phyloP scores from a whole-genome alignment of 2,888 invertebrate genomes.

The Sericinus montela region DNA sequence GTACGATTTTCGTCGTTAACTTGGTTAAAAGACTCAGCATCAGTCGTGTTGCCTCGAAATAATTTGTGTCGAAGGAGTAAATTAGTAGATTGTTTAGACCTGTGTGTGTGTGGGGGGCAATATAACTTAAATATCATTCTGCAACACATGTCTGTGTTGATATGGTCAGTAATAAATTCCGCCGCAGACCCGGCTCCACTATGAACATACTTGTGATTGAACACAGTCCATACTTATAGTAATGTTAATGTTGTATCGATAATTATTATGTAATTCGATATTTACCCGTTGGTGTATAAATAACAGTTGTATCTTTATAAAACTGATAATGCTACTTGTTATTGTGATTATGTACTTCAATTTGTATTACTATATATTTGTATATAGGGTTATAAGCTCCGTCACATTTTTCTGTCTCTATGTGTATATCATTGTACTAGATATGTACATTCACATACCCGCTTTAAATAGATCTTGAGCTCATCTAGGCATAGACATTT shows the following conservation, averaged over 20 bases:
- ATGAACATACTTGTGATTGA: background rate
- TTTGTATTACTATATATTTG: constrained; percentile 24
- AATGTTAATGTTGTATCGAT: constrained; percentile 4
- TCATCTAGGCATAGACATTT: constrained; percentile 64
- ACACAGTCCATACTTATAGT: constrained; percentile 16
- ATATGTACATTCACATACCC: constrained; percentile 19
- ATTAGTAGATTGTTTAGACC: too few species aligned
- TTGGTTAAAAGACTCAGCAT: too few species aligned
- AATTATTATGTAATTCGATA: constrained; percentile 7
- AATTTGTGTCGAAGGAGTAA: too few species aligned
- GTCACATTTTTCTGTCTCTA: constrained; percentile 30
- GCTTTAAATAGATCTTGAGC: constrained; percentile 41
- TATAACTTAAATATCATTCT: too few species aligned
- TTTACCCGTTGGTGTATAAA: constrained; percentile 8
- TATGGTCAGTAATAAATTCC: too few species aligned
- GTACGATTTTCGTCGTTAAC: too few species aligned
- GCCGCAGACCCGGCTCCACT: too few species aligned
- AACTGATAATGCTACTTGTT: constrained; percentile 10
- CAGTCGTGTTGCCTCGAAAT: too few species aligned
- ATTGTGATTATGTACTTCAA: constrained; percentile 14
- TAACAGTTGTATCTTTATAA: constrained; percentile 10
- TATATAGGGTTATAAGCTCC: constrained; percentile 26
- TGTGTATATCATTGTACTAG: constrained; percentile 11
- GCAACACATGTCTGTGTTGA: too few species aligned
- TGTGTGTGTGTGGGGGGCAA: too few species aligned